These are phyloP conservation scores for Caprella mutica DNA, from an alignment of 2,888 invertebrate species.

Conservation along the genomic window DNA sequence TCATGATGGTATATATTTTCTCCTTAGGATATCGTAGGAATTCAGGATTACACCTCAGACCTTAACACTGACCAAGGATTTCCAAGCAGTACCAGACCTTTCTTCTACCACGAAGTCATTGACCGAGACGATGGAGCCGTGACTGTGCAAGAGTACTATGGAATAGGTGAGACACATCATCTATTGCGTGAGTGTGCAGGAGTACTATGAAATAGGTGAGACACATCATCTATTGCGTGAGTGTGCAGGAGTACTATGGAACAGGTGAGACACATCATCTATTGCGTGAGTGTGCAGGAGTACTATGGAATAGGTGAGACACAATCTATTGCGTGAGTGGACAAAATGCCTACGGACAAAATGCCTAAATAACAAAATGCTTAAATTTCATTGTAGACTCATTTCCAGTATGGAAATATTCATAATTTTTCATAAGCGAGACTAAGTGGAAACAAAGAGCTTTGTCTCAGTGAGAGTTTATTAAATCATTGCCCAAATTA, in stretches of 20 bases:
- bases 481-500: no score
- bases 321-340: no score
- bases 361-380: no score
- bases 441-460: no score
- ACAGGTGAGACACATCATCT: not conserved
- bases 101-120: conserved; percentile 3
- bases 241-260: conserved; percentile 1
- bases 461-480: no score
- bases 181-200: not conserved
- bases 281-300: not conserved
- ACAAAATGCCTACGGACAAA: no score
- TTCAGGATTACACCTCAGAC: not conserved
- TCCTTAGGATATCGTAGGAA: not conserved
- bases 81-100: not conserved
- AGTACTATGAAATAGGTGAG: conserved; percentile 1
- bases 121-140: conserved; percentile 1
- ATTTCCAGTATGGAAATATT: no score
- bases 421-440: no score
- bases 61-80: conserved; percentile 2
- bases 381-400: no score
- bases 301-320: conserved; percentile 1
- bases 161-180: not conserved
- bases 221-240: no score
- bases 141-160: conserved; percentile 1
- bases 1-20: no score